Evolutionary conservation across 2,888 invertebrate genomes (phyloP).

Genomic region (Drosophila bunnanda): DNA sequence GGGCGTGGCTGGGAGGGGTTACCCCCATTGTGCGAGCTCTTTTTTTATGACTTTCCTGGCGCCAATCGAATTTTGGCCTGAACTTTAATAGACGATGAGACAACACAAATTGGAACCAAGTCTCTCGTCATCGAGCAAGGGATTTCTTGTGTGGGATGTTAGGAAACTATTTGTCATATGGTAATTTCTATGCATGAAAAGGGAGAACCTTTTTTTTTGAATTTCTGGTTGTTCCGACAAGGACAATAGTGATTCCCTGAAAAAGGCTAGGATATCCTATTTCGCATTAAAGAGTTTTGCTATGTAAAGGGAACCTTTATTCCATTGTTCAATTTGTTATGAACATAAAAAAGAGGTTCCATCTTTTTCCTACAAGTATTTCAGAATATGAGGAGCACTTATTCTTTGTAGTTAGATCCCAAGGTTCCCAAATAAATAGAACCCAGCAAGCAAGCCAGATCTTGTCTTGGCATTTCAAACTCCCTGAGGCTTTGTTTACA

Average conservation of each 20-base stretch:
- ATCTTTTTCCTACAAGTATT: background rate
- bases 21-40: constrained; percentile 40
- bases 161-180: constrained; percentile 18
- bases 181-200: constrained; percentile 10
- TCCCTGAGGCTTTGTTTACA: background rate
- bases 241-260: constrained; percentile 1
- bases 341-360: background rate
- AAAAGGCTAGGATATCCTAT: constrained; percentile 1
- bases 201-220: background rate
- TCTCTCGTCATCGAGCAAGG: constrained; percentile 5
- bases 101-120: constrained; percentile 35
- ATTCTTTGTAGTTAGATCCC: background rate
- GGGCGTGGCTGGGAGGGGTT: constrained; percentile 7
- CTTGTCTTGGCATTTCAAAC: background rate
- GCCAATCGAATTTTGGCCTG: constrained; percentile 58
- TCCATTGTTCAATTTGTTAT: constrained; percentile 2
- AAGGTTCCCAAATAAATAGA: background rate
- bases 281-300: background rate
- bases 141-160: constrained; percentile 13
- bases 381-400: rapidly evolving
- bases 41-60: constrained; percentile 74
- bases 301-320: background rate
- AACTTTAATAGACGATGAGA: constrained; percentile 50
- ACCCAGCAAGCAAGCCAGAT: constrained; percentile 4
- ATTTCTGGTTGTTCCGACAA: background rate